Conservation (phyloP, 2,888 invertebrate species). For the Rotaria magnacalcarata region DNA sequence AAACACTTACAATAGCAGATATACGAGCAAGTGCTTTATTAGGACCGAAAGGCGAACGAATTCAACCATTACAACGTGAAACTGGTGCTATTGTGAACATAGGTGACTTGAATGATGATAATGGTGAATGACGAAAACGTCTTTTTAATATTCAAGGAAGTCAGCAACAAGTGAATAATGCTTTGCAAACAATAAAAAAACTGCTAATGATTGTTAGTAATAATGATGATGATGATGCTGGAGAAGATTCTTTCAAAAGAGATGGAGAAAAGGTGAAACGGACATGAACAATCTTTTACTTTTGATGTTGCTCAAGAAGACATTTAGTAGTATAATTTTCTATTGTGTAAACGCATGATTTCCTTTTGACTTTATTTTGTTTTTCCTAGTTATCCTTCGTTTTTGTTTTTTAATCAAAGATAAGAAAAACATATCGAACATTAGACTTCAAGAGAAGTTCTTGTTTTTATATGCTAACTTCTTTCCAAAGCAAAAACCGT, state of each 20-base stretch:
- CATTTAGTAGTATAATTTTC: too few species aligned
- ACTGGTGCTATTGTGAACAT: neutral
- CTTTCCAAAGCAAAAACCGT: too few species aligned
- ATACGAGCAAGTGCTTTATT: neutral
- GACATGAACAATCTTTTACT: neutral
- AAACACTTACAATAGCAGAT: constrained; percentile 3
- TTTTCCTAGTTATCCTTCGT: too few species aligned
- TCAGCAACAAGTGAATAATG: constrained; percentile 8
- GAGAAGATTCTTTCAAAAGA: neutral
- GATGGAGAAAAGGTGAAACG: neutral
- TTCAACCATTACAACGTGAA: constrained; percentile 11
- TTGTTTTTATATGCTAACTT: too few species aligned
- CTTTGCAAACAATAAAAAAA: neutral
- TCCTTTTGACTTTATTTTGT: too few species aligned
- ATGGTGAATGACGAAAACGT: neutral
- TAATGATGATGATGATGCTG: neutral
- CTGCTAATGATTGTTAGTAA: neutral
- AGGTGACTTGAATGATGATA: neutral
- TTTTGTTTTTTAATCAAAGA: too few species aligned
- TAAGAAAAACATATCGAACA: too few species aligned
- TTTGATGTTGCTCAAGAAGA: neutral
- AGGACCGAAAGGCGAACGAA: constrained; percentile 21
- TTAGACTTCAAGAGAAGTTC: too few species aligned
- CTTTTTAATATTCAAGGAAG: neutral
- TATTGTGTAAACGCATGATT: too few species aligned